Evolutionary conservation across 2,888 invertebrate genomes (phyloP), one percentile per base, ranked within the genome.

Genomic region (Baronia brevicornis): DNA sequence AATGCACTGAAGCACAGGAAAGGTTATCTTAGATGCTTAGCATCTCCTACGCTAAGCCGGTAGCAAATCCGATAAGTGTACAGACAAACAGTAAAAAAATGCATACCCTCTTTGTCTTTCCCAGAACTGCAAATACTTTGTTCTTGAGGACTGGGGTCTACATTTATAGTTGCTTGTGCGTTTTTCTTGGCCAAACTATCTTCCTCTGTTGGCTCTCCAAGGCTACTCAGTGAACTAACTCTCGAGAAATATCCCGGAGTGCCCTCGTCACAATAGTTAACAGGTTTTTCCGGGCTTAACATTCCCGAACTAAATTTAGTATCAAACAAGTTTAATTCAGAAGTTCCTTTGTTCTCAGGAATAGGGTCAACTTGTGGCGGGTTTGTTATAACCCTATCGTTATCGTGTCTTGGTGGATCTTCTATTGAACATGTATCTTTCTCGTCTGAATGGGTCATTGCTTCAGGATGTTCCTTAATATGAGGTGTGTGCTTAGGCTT

Each of bases 221-320:
- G 62, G 39, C 88, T 88, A 52, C 88, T 88, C 28, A 88, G 51
- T 0, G 88, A 88, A 48, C 88, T 88, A 21, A 88, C 87, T 4
- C 89, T 74, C 3, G 93, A 93, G 57, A 91, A 93, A 64, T 89
- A 91, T 0, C 91, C 91, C 0, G 95, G 94, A 0, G 95, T 95
- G 1, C 93, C 95, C 61, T 95, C 94, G 43, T 95, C 94, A 52
- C 93, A 94, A 63, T 95, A 96, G 56, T 91, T 91, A 3, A 91
- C 87, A 0, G 92, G 91, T 52, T 92, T 93, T 49, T 93, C 94
- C 0, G 93, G 92, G 13, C 91, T 91, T 54, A 90, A 88, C 52
- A 90, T 86, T 0, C 90, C 92, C 0, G 91, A 91, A 43, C 90
- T 91, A 44, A 85, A 84, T 39, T 78, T 85, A 0, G 82, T 87